Evolutionary conservation across 2,888 invertebrate species (phyloP).

Genomic region (Pammene fasciana): DNA sequence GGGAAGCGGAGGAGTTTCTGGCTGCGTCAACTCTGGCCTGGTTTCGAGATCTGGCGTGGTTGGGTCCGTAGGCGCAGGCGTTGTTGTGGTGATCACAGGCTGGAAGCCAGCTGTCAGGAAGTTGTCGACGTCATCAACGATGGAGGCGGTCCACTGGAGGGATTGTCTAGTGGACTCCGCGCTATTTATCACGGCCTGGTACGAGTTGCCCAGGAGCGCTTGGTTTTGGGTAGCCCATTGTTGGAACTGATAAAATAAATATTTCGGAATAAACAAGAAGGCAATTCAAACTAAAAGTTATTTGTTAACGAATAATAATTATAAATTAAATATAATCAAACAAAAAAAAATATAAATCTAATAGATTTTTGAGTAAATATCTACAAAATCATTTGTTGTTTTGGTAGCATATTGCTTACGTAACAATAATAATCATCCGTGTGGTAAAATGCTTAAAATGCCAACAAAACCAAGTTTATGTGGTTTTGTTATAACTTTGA

Average conservation of each 20-base stretch:
- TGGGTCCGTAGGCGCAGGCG: constrained; percentile 45
- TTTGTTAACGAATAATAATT: too few relatives aligned
- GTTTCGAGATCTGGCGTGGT: constrained; percentile 40
- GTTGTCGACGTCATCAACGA: constrained; percentile 54
- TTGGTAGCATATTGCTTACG: too few relatives aligned
- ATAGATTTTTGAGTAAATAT: too few relatives aligned
- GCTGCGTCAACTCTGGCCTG: constrained; percentile 48
- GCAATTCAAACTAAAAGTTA: too few relatives aligned
- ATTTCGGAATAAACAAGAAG: background rate
- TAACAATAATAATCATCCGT: too few relatives aligned
- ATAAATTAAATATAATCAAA: too few relatives aligned
- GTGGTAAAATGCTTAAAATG: too few relatives aligned
- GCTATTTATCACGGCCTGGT: constrained; percentile 48
- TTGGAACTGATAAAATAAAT: constrained; percentile 60
- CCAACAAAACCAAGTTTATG: too few relatives aligned
- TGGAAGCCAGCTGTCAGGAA: constrained; percentile 57
- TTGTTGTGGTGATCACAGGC: constrained; percentile 42
- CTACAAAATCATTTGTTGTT: too few relatives aligned
- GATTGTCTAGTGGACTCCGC: constrained; percentile 53
- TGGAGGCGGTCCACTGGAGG: constrained; percentile 55
- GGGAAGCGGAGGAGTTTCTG: constrained; percentile 59
- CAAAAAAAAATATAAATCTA: too few relatives aligned
- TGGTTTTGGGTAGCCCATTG: constrained; percentile 58
- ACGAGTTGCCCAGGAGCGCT: constrained; percentile 50
- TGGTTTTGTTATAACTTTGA: too few relatives aligned